phyloP scores from a whole-genome alignment of 2,888 invertebrate species.

The Arrhopalites spinosus region DNA sequence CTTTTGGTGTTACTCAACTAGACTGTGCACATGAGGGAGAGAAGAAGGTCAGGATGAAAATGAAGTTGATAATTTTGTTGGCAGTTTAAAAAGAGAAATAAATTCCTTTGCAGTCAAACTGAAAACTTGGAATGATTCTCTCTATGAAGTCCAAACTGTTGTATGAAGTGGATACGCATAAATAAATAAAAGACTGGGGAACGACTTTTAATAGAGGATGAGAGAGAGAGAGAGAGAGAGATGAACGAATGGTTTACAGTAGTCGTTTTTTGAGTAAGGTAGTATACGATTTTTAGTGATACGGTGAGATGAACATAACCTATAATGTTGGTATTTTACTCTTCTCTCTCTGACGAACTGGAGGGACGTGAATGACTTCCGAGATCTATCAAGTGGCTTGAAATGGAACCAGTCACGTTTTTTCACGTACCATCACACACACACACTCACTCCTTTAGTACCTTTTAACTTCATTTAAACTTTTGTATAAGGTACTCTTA shows the following conservation, averaged over 20 bases:
- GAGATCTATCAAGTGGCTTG: conserved; percentile 27
- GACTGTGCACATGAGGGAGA: neutral
- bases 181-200: too few species aligned
- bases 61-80: neutral
- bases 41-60: conserved; percentile 23
- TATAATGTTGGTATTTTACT: neutral
- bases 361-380: conserved; percentile 28
- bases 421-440: neutral
- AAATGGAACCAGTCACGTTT: conserved; percentile 34
- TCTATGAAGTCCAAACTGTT: too few species aligned
- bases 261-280: too few species aligned
- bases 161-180: too few species aligned
- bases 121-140: neutral
- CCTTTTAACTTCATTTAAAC: too few species aligned
- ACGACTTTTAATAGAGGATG: too few species aligned
- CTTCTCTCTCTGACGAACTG: neutral
- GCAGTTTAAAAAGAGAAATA: neutral
- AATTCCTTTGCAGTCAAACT: conserved; percentile 15
- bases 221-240: too few species aligned
- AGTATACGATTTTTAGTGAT: too few species aligned
- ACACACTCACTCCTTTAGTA: neutral
- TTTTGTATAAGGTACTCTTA: too few species aligned
- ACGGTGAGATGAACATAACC: too few species aligned
- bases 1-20: neutral
- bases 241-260: too few species aligned